Conservation (phyloP, 2,888 invertebrate genomes). For the Sphaerophoria taeniata region DNA sequence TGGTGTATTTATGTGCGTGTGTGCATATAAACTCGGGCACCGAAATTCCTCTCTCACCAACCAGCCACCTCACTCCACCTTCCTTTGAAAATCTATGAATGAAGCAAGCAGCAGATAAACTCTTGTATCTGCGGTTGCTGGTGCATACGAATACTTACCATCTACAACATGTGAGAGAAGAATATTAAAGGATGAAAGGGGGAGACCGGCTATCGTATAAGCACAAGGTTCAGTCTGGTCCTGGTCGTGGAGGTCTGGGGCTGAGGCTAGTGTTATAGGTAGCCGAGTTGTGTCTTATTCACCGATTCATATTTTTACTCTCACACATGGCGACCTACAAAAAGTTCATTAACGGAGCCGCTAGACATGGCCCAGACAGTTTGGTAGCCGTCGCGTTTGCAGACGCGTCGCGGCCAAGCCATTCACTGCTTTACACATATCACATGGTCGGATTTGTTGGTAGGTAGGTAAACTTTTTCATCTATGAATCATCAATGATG, state of each 20-base stretch:
- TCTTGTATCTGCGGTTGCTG: constrained; percentile 47
- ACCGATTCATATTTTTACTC: constrained; percentile 71
- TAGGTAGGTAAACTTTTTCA: constrained; percentile 6
- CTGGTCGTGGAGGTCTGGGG: constrained; percentile 34
- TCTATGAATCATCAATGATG: constrained; percentile 7
- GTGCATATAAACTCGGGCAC: constrained; percentile 43
- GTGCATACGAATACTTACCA: neutral
- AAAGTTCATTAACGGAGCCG: constrained; percentile 83
- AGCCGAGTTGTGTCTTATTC: constrained; percentile 20
- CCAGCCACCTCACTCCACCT: neutral
- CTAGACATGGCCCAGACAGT: constrained; percentile 83
- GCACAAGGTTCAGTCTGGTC: constrained; percentile 43
- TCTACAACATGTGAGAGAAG: neutral
- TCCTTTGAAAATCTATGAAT: constrained; percentile 68
- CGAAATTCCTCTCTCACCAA: constrained; percentile 1
- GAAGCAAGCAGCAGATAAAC: constrained; percentile 45
- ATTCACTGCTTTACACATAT: constrained; percentile 35
- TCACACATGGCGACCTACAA: constrained; percentile 81
- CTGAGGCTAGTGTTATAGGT: constrained; percentile 32
- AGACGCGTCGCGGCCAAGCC: constrained; percentile 35
- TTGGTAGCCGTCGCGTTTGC: constrained; percentile 16
- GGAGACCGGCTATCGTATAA: neutral
- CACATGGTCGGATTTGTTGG: constrained; percentile 32
- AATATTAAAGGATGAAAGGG: constrained; percentile 19
- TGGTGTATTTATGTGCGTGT: neutral